A percentile compares a stretch with the other conserved stretches of the same genome.
These are phyloP conservation scores for Esox niger DNA, from an alignment of 2,113 vertebrate species.

Conservation along the genomic window DNA sequence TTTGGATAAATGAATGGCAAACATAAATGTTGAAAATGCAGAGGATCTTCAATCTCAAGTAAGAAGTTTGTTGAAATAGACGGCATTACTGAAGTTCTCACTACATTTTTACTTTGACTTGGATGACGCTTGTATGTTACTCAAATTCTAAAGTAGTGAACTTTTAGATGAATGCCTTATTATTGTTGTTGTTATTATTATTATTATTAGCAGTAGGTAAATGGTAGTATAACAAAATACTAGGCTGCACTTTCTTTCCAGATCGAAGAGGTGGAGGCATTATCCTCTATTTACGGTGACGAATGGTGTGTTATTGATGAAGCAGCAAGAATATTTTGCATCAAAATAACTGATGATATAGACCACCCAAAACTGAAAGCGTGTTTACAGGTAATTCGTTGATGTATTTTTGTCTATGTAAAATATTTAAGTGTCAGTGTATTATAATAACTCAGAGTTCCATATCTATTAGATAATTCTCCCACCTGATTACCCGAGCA, in stretches of 20 bases:
- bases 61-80: not conserved
- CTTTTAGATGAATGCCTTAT: not conserved
- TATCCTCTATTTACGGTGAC: conserved; percentile 93
- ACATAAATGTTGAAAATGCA: conserved; percentile 1
- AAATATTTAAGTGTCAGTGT: not conserved
- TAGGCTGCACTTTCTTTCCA: conserved; percentile 41
- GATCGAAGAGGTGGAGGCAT: conserved; percentile 95
- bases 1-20: conserved; percentile 10
- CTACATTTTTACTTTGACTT: not conserved
- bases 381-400: conserved; percentile 84
- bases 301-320: conserved; percentile 96
- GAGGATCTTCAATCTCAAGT: conserved; percentile 28
- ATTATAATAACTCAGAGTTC: not conserved
- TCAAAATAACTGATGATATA: conserved; percentile 80
- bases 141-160: not conserved
- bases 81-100: not conserved
- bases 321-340: conserved; percentile 89
- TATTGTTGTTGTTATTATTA: conserved; percentile 2
- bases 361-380: conserved; percentile 81
- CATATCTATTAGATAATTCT: conserved; percentile 82
- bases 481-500: conserved; percentile 84
- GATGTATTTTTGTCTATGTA: not conserved
- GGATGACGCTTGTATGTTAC: not conserved
- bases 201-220: no score
- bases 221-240: not conserved